Conservation (phyloP, 1,140 invertebrate genomes). For the Trichonephila inaurata region DNA sequence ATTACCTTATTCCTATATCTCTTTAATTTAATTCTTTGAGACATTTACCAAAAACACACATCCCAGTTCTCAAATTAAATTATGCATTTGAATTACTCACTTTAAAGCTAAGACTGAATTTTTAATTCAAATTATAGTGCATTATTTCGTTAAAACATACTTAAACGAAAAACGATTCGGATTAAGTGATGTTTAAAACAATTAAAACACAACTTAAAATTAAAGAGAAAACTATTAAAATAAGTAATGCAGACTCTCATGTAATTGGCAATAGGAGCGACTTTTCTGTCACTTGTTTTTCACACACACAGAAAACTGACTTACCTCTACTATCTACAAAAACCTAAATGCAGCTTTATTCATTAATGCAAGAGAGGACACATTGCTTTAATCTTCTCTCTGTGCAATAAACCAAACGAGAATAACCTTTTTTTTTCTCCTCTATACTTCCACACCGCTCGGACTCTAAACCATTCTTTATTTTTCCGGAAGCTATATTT, state of each 20-base stretch:
- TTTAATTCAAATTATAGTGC: too few species aligned
- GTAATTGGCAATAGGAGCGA: neutral
- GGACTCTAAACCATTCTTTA: slow-evolving; percentile 25
- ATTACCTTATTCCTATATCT: too few species aligned
- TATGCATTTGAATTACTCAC: neutral
- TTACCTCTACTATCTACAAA: neutral
- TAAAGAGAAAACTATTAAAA: neutral
- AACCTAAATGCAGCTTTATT: neutral
- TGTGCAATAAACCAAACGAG: slow-evolving; percentile 43
- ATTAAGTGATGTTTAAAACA: neutral
- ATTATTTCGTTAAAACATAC: neutral
- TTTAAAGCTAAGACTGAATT: neutral
- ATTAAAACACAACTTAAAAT: neutral
- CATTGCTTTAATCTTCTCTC: slow-evolving; percentile 31
- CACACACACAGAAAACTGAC: neutral
- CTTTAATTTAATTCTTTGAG: too few species aligned
- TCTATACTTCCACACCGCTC: neutral
- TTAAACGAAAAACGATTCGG: neutral
- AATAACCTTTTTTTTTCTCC: neutral
- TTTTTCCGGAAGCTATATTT: slow-evolving; percentile 45
- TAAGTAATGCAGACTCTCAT: neutral
- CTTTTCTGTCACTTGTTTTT: neutral
- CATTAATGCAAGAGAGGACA: slow-evolving; percentile 30
- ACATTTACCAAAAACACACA: too few species aligned
- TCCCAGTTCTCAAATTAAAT: neutral